A percentile compares a stretch with the other conserved stretches of the same genome.
Conservation (phyloP, 1,140 invertebrate genomes). For the Dendrolimus kikuchii region DNA sequence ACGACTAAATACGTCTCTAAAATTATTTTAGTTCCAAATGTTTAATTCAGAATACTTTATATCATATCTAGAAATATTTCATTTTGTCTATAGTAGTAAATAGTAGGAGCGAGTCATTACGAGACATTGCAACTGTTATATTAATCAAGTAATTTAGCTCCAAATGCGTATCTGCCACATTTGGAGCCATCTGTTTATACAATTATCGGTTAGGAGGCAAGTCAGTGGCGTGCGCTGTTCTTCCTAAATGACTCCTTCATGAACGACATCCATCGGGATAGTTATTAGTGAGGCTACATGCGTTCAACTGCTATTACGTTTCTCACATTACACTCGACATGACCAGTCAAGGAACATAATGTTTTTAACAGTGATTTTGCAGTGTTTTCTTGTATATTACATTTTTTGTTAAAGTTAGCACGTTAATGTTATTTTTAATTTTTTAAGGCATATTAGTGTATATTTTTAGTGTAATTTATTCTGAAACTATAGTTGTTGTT, state of each 20-base stretch:
- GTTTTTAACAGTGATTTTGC: neutral
- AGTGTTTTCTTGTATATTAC: too few relatives aligned
- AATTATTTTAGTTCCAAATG: too few relatives aligned
- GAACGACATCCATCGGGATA: conserved; percentile 47
- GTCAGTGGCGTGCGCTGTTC: conserved; percentile 64
- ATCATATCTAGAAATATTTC: too few relatives aligned
- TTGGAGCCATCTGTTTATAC: conserved; percentile 67
- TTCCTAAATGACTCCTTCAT: conserved; percentile 69
- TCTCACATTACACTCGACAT: conserved; percentile 16
- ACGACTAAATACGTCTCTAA: too few relatives aligned
- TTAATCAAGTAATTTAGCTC: neutral
- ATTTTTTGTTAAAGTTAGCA: too few relatives aligned
- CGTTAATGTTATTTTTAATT: too few relatives aligned
- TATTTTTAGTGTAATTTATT: too few relatives aligned
- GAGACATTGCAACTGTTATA: too few relatives aligned
- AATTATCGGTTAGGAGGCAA: conserved; percentile 65
- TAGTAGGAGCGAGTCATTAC: too few relatives aligned
- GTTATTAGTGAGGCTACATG: conserved; percentile 41
- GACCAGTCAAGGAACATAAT: conserved; percentile 1
- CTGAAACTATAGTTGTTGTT: neutral
- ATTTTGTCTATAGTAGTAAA: too few relatives aligned
- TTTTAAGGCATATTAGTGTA: too few relatives aligned
- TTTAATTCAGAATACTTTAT: too few relatives aligned
- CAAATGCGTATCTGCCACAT: conserved; percentile 34
- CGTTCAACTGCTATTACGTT: conserved; percentile 43